Conservation (phyloP, 1,140 invertebrate species). For the Liolophura sinensis region DNA sequence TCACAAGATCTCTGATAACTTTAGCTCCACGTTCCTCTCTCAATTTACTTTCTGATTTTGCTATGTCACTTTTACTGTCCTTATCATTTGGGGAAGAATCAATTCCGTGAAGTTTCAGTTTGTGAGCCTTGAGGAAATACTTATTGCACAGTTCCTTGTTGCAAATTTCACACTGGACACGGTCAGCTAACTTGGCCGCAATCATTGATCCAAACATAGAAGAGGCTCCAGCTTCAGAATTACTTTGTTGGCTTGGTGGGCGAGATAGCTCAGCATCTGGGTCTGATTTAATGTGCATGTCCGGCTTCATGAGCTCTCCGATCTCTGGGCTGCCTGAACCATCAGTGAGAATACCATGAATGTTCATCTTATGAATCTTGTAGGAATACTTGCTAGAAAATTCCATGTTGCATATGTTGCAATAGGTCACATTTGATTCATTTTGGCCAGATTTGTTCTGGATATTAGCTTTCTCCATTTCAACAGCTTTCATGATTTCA, state of each 20-base stretch:
- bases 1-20: too few relatives aligned
- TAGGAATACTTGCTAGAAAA: slow-evolving; percentile 52
- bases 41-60: neutral
- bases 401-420: slow-evolving; percentile 52
- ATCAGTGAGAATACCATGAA: slow-evolving; percentile 50
- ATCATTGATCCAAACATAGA: slow-evolving; percentile 56
- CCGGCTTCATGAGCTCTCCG: too few relatives aligned
- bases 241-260: too few relatives aligned
- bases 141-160: slow-evolving; percentile 99
- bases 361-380: slow-evolving; percentile 49
- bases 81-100: slow-evolving; percentile 26
- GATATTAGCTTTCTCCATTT: too few relatives aligned
- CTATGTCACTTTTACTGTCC: too few relatives aligned
- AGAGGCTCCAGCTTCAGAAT: slow-evolving; percentile 33
- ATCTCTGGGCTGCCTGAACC: neutral
- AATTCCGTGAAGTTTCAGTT: slow-evolving; percentile 99
- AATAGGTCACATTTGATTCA: slow-evolving; percentile 38
- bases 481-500: too few relatives aligned
- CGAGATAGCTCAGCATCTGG: too few relatives aligned
- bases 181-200: slow-evolving; percentile 62
- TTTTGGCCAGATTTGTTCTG: too few relatives aligned
- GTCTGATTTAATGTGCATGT: too few relatives aligned
- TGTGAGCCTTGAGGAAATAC: slow-evolving; percentile 78
- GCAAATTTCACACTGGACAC: slow-evolving; percentile 93
- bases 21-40: slow-evolving; percentile 10